Conservation (phyloP, 1,140 invertebrate genomes). For the Lordiphosa clarofinis region DNA sequence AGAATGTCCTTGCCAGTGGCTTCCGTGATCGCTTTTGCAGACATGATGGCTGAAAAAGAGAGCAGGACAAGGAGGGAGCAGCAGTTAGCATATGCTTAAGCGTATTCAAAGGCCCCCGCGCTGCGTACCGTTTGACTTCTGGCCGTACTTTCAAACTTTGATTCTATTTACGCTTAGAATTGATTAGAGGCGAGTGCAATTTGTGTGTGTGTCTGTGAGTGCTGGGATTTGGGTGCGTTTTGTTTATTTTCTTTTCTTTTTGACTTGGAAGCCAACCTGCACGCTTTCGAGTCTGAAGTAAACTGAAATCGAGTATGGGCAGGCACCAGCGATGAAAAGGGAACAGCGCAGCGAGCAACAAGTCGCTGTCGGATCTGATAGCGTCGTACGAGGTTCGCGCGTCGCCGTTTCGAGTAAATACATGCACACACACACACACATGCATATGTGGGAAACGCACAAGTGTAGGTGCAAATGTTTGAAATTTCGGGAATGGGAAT, state of each 20-base stretch:
- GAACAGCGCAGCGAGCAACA: slow-evolving; percentile 25
- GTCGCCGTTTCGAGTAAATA: too few relatives aligned
- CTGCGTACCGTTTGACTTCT: slow-evolving; percentile 37
- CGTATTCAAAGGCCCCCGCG: slow-evolving; percentile 9
- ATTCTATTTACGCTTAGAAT: slow-evolving; percentile 70
- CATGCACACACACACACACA: too few relatives aligned
- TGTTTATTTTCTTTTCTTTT: slow-evolving; percentile 40
- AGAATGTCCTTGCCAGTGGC: slow-evolving; percentile 96
- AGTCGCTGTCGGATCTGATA: slow-evolving; percentile 20
- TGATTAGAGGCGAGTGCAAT: slow-evolving; percentile 37
- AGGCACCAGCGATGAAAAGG: slow-evolving; percentile 47
- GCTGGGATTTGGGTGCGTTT: slow-evolving; percentile 16
- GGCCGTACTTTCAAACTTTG: slow-evolving; percentile 70
- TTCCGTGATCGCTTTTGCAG: slow-evolving; percentile 98
- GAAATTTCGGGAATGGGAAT: slow-evolving; percentile 21
- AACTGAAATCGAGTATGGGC: slow-evolving; percentile 62
- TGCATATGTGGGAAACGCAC: not conserved
- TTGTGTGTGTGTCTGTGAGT: slow-evolving; percentile 20
- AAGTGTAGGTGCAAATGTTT: not conserved
- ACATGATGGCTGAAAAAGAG: slow-evolving; percentile 84
- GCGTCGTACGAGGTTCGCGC: slow-evolving; percentile 13
- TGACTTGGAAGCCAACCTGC: slow-evolving; percentile 38
- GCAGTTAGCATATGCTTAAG: slow-evolving; percentile 10
- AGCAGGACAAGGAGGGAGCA: not conserved
- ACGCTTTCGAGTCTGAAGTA: slow-evolving; percentile 57